These are phyloP conservation scores for Limnodromus scolopaceus DNA, from an alignment of 2,797 vertebrate species.

Conservation along the genomic window DNA sequence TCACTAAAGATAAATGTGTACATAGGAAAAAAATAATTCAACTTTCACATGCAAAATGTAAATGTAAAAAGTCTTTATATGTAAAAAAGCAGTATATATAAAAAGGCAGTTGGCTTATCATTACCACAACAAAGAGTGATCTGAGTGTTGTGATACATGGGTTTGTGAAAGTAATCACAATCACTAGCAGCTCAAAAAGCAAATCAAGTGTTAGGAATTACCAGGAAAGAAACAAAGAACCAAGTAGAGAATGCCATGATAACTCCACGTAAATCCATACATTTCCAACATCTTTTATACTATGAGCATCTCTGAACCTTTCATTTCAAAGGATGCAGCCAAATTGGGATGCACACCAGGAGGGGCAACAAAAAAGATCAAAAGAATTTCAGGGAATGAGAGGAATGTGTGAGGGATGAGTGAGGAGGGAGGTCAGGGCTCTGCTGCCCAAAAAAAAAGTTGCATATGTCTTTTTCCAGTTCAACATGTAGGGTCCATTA, in stretches of 20 bases:
- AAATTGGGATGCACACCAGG: not conserved
- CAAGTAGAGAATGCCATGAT: not conserved
- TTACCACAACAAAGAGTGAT: not conserved
- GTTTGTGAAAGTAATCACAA: not conserved
- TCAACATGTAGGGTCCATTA: not conserved
- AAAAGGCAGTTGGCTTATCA: not conserved
- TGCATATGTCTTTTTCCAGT: not conserved
- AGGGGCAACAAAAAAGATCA: not conserved
- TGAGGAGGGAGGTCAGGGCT: not conserved
- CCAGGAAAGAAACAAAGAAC: not conserved
- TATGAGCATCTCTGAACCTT: not conserved
- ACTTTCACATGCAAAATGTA: not conserved
- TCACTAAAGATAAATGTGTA: not conserved
- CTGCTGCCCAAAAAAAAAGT: not conserved
- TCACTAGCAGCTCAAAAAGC: not conserved
- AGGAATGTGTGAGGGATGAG: conserved; percentile 2
- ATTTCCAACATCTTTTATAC: not conserved
- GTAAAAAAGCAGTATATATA: not conserved
- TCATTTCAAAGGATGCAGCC: not conserved
- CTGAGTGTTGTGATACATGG: not conserved
- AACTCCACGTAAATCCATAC: not conserved
- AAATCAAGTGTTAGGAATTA: not conserved
- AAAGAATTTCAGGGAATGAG: conserved; percentile 34
- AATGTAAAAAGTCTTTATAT: not conserved
- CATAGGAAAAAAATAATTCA: not conserved